Evolutionary conservation across 2,797 vertebrate species (phyloP), one percentile per base, ranked within the genome.

Genomic region (Scomberomorus guttatus): DNA sequence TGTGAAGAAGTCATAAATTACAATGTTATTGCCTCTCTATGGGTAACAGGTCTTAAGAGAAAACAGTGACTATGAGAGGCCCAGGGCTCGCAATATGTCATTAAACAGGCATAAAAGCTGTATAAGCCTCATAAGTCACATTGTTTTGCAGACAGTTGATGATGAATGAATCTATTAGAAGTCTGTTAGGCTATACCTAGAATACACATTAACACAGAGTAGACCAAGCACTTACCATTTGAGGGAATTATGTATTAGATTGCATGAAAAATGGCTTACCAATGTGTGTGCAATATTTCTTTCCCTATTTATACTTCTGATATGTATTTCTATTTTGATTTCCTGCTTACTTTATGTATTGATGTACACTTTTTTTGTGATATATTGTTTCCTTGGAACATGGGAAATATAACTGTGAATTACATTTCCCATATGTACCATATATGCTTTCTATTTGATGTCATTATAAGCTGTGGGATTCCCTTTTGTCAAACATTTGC

Each of bases 51-150:
- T 80, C 62, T 59, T 48, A 20, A 57, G 68, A 63, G 29, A 81
- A 78, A 82, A 72, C 72, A 60, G 42, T 66, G 18, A 63, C 74
- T 83, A 72, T 85, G 82, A 77, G 74, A 80, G 61, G 59, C 57
- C 83, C 65, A 65, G 79, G 61, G 54, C 54, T 84, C 60, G 58
- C 44, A 71, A 71, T 71, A 39, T 85, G 79, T 73, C 58, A 84
- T 90, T 87, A 90, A 84, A 82, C 55, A 44, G 73, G 50, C 68
- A 75, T 88, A 68, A 85, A 87, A 83, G 74, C 22, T 5, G 14
- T 44, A 18, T 39, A 78, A 65, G 69, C 62, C 25, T 61, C 56
- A 27, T 60, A 59, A 77, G 61, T 71, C 72, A 59, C 15, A 55
- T 11, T 68, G 65, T 72, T 85, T 62, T 80, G 52, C 48, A 62